These are phyloP conservation scores for Rotaria macrura DNA, from an alignment of 2,888 invertebrate genomes.

Conservation along the genomic window DNA sequence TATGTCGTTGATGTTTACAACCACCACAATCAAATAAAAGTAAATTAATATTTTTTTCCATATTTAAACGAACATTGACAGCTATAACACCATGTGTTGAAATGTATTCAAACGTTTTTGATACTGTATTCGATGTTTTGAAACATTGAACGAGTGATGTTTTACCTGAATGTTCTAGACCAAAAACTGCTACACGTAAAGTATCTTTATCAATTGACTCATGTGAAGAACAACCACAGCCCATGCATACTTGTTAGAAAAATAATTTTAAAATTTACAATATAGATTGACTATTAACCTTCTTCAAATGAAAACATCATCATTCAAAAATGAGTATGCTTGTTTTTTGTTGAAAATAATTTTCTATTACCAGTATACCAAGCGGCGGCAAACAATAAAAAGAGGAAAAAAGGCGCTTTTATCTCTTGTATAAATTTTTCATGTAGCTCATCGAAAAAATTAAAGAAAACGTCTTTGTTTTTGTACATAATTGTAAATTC, in stretches of 20 bases:
- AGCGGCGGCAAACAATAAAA: too few species aligned
- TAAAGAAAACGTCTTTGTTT: too few species aligned
- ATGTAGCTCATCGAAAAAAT: too few species aligned
- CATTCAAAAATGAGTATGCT: too few species aligned
- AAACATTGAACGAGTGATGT: neutral
- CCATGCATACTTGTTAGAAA: neutral
- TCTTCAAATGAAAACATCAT: too few species aligned
- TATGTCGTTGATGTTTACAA: constrained; percentile 12
- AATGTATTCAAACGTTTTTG: neutral
- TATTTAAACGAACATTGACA: neutral
- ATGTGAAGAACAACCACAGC: neutral
- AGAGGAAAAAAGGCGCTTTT: too few species aligned
- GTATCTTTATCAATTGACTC: neutral
- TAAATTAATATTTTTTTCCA: neutral
- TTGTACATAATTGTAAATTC: too few species aligned
- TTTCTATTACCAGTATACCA: too few species aligned
- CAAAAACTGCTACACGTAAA: neutral
- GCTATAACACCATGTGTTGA: constrained; percentile 13
- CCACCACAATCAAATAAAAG: constrained; percentile 15
- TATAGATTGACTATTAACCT: too few species aligned
- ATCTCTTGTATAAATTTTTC: too few species aligned
- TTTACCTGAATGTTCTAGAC: constrained; percentile 10
- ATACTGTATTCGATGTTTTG: neutral
- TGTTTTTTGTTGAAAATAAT: too few species aligned
- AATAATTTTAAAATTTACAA: neutral